These are phyloP conservation scores for Andrena bicolor DNA, from an alignment of 2,888 invertebrate species.

Conservation along the genomic window DNA sequence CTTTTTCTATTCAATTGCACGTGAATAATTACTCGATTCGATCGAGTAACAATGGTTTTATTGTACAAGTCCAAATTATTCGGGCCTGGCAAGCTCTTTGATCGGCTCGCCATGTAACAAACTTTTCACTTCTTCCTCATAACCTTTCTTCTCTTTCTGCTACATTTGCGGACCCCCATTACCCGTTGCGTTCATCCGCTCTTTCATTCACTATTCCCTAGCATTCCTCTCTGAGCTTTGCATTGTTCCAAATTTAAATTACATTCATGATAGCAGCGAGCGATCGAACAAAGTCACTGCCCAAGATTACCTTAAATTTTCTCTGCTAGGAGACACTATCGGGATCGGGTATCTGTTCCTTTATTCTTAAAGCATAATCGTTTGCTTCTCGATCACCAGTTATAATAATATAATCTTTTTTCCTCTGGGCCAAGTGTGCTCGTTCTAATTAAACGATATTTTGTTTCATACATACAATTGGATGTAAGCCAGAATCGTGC, in stretches of 20 bases:
- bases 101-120: conserved; percentile 72
- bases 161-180: conserved; percentile 30
- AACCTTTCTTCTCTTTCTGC: conserved; percentile 47
- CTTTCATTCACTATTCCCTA: conserved; percentile 14
- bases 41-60: conserved; percentile 8
- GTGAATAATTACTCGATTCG: not conserved
- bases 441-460: too few relatives aligned
- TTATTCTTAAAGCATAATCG: not conserved
- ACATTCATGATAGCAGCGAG: conserved; percentile 7
- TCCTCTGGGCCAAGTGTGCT: too few relatives aligned
- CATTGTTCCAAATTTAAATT: not conserved
- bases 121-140: conserved; percentile 70
- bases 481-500: conserved; percentile 40
- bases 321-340: not conserved
- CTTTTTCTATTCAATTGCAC: not conserved
- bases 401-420: not conserved
- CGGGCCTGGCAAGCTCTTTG: conserved; percentile 20
- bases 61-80: conserved; percentile 36
- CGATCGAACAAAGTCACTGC: not conserved
- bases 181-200: not conserved
- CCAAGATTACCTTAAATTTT: not conserved
- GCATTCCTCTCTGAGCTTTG: conserved; percentile 5
- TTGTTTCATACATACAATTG: conserved; percentile 25
- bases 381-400: not conserved
- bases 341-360: not conserved